These are phyloP conservation scores for Pegoplata infirma DNA, from an alignment of 2,888 invertebrate genomes.

Conservation along the genomic window DNA sequence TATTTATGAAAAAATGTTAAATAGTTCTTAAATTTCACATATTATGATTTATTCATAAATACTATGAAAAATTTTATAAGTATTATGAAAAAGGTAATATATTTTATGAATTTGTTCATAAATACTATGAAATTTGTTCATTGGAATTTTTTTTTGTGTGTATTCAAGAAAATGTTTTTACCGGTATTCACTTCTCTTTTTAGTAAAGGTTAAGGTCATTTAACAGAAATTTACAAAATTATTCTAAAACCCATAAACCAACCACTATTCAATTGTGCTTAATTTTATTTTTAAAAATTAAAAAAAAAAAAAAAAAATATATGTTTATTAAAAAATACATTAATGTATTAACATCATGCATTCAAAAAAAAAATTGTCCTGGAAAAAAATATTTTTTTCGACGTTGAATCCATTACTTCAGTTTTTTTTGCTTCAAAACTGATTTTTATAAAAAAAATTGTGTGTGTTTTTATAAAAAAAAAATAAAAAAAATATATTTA, in stretches of 20 bases:
- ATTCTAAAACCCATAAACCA: constrained; percentile 3
- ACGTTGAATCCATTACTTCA: neutral
- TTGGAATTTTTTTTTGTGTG: too few relatives aligned
- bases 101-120: too few relatives aligned
- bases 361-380: constrained; percentile 25
- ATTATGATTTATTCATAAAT: too few relatives aligned
- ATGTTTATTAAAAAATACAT: constrained; percentile 2
- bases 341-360: constrained; percentile 43
- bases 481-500: constrained; percentile 37
- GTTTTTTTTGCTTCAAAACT: neutral
- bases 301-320: constrained; percentile 5
- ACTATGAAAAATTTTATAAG: too few relatives aligned
- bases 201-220: too few relatives aligned
- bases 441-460: constrained; percentile 40
- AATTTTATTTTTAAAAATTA: neutral
- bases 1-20: too few relatives aligned
- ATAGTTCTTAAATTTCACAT: too few relatives aligned
- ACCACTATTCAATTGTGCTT: neutral
- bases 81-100: too few relatives aligned
- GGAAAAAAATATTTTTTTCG: constrained; percentile 3
- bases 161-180: too few relatives aligned
- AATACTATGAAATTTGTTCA: too few relatives aligned
- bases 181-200: too few relatives aligned
- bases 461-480: constrained; percentile 57
- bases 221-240: too few relatives aligned